These are phyloP conservation scores for Saturnia pavonia DNA, from an alignment of 2,888 invertebrate species.

Conservation along the genomic window DNA sequence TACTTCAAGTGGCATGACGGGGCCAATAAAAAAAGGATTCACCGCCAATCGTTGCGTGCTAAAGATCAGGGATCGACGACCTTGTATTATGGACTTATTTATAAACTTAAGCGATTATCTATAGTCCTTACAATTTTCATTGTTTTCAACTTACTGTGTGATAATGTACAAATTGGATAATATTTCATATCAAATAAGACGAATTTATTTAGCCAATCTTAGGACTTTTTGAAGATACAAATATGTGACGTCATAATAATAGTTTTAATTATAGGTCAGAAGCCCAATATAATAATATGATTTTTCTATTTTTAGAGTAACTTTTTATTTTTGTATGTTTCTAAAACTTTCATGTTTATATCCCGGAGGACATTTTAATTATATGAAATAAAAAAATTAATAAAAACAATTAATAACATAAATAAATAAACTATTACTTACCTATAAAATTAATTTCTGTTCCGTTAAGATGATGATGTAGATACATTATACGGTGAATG, in stretches of 20 bases:
- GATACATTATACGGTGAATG: neutral
- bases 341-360: no score
- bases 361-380: no score
- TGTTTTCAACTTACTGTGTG: neutral
- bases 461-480: neutral
- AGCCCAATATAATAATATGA: no score
- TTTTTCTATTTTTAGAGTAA: neutral
- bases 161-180: no score
- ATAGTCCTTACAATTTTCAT: neutral
- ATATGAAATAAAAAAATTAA: neutral
- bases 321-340: no score
- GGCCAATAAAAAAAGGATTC: constrained; percentile 70
- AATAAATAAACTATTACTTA: neutral
- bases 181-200: neutral
- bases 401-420: neutral
- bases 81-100: constrained; percentile 42
- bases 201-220: neutral
- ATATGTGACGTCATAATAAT: neutral
- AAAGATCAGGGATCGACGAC: constrained; percentile 77
- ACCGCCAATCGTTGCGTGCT: constrained; percentile 67
- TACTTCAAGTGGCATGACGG: constrained; percentile 46
- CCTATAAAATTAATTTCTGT: neutral
- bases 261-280: neutral
- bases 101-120: constrained; percentile 37
- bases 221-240: no score